phyloP scores from a whole-genome alignment of 2,797 vertebrate genomes.

The Glossophaga mutica region DNA sequence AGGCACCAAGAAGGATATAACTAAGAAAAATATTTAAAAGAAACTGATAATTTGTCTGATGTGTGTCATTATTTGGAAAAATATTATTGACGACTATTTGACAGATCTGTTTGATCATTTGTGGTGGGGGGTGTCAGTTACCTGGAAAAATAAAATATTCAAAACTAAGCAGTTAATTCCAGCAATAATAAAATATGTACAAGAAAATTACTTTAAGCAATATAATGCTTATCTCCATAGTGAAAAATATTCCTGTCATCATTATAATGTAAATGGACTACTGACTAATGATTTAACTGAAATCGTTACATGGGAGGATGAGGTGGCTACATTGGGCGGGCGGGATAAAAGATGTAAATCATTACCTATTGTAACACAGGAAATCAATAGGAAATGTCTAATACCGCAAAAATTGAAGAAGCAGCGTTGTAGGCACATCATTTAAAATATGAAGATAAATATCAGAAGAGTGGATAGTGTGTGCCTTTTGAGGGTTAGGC shows the following conservation, averaged over 20 bases:
- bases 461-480: neutral
- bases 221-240: neutral
- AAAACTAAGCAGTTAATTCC: neutral
- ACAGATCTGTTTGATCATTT: neutral
- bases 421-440: neutral
- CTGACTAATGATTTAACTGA: neutral
- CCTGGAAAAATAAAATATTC: conserved; percentile 1
- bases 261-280: neutral
- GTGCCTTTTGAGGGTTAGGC: neutral
- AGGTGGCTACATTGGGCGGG: neutral
- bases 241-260: neutral
- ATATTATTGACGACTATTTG: neutral
- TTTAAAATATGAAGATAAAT: neutral
- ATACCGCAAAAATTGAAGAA: conserved; percentile 41
- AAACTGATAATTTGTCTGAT: neutral
- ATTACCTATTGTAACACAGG: neutral
- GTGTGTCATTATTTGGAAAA: conserved; percentile 9
- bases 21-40: neutral
- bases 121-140: neutral
- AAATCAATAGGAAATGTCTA: neutral
- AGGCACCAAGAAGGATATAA: neutral
- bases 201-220: conserved; percentile 23
- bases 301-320: neutral
- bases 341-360: neutral
- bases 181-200: neutral